phyloP scores from a whole-genome alignment of 2,888 invertebrate species.

The Spatulosminthurus flaviceps region DNA sequence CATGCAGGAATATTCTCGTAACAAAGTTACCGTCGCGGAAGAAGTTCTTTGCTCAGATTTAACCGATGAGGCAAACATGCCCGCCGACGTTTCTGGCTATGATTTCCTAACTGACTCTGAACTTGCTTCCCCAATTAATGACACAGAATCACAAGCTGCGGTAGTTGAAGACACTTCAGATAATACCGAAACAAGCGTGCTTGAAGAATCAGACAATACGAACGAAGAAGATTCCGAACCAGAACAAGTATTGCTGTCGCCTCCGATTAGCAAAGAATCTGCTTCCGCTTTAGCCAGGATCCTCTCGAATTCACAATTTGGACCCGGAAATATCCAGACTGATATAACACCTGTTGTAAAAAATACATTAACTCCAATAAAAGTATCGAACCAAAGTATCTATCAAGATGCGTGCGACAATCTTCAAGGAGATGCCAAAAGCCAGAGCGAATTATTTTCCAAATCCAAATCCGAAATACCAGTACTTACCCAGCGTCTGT shows the following conservation, averaged over 20 bases:
- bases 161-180: background rate
- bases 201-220: too few relatives aligned
- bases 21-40: background rate
- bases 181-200: background rate
- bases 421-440: background rate
- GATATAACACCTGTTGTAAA: background rate
- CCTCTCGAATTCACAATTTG: too few relatives aligned
- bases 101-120: background rate
- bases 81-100: background rate
- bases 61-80: background rate
- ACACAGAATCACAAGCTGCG: background rate
- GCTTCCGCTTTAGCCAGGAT: background rate
- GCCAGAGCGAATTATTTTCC: background rate
- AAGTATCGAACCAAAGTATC: background rate
- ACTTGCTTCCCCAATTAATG: background rate
- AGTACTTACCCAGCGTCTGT: too few relatives aligned
- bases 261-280: background rate
- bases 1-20: background rate
- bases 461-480: too few relatives aligned
- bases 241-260: background rate
- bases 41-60: background rate
- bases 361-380: background rate
- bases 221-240: too few relatives aligned
- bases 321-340: too few relatives aligned
- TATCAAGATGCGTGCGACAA: constrained; percentile 7